A percentile compares a stretch with the other conserved stretches of the same genome.
Conservation (phyloP, 2,888 invertebrate genomes). For the Tinea semifulvella region DNA sequence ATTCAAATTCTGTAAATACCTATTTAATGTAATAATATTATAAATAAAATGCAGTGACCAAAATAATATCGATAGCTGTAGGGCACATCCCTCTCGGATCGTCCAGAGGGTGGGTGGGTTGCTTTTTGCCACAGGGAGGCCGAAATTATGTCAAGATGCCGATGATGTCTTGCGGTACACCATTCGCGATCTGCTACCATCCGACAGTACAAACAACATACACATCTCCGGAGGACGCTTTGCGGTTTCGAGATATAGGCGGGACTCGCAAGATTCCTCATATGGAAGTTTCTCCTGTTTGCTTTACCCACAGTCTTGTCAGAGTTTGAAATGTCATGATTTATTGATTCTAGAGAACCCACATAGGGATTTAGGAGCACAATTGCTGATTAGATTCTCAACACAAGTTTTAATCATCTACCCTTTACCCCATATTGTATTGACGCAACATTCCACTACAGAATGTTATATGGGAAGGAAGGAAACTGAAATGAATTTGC, state of each 20-base stretch:
- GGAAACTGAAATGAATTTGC: neutral
- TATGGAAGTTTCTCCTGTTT: slow-evolving; percentile 35
- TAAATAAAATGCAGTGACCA: neutral
- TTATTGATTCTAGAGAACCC: slow-evolving; percentile 50
- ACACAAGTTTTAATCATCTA: slow-evolving; percentile 42
- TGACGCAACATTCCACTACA: slow-evolving; percentile 1
- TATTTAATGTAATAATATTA: neutral
- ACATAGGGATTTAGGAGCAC: slow-evolving; percentile 32
- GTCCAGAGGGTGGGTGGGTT: slow-evolving; percentile 24
- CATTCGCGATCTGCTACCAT: slow-evolving; percentile 14
- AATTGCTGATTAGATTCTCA: slow-evolving; percentile 32
- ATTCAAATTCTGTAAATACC: too few relatives aligned
- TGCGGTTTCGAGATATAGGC: slow-evolving; percentile 41
- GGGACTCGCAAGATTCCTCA: slow-evolving; percentile 36
- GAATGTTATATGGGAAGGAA: neutral
- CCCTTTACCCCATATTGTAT: slow-evolving; percentile 18
- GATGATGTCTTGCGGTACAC: slow-evolving; percentile 25
- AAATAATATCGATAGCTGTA: too few relatives aligned
- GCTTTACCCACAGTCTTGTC: slow-evolving; percentile 10
- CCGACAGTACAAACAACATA: neutral
- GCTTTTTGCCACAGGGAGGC: slow-evolving; percentile 31
- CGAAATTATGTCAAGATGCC: slow-evolving; percentile 40
- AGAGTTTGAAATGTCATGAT: slow-evolving; percentile 53
- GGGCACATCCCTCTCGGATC: slow-evolving; percentile 26
- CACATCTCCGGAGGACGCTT: slow-evolving; percentile 39